Conservation (phyloP, 2,797 vertebrate species). For the Megalops cyprinoides region DNA sequence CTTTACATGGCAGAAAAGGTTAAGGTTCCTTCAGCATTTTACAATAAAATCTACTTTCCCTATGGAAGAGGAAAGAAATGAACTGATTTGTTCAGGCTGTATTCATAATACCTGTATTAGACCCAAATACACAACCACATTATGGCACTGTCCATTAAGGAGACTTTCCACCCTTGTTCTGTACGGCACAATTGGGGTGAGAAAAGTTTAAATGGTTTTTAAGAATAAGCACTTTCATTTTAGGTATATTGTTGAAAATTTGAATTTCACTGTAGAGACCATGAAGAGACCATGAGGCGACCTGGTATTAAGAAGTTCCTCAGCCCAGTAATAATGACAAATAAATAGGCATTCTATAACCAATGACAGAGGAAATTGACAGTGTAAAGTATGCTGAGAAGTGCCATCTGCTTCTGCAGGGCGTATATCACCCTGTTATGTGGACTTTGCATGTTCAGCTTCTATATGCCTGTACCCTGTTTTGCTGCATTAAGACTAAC, state of each 20-base stretch:
- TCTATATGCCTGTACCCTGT: too few relatives aligned
- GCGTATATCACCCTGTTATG: background rate
- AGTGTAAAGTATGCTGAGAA: background rate
- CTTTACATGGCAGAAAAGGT: slow-evolving; percentile 3
- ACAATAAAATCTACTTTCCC: background rate
- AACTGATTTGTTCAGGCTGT: background rate
- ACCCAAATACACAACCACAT: background rate
- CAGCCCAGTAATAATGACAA: background rate
- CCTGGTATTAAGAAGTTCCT: background rate
- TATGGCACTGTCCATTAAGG: background rate
- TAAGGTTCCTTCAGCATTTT: slow-evolving; percentile 16
- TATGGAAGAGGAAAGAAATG: background rate
- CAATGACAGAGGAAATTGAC: background rate
- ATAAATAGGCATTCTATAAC: background rate
- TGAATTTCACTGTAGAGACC: background rate
- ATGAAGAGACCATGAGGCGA: too few relatives aligned
- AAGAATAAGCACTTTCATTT: background rate
- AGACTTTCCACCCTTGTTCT: background rate
- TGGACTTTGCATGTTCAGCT: background rate
- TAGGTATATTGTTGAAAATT: slow-evolving; percentile 1
- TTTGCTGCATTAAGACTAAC: too few relatives aligned
- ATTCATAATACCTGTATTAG: slow-evolving; percentile 4
- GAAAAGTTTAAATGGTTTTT: slow-evolving; percentile 1
- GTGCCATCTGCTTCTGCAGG: background rate
- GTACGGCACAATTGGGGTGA: background rate